Percentiles rank a stretch among this genome's conserved stretches.
Evolutionary conservation across 2,888 invertebrate genomes (phyloP).

Genomic region (Brassicogethes aeneus): DNA sequence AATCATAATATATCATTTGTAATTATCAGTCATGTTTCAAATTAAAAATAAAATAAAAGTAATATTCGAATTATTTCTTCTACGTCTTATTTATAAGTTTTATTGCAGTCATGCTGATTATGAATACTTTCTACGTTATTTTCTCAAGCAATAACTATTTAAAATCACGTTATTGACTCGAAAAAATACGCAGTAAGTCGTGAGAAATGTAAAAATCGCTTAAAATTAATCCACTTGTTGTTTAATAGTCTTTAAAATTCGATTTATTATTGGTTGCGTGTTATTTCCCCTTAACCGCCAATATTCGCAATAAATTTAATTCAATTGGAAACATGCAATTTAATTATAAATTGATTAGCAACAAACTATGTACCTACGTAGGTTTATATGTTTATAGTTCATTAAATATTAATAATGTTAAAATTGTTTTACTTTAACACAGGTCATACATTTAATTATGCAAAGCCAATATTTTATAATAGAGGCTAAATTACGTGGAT

Average conservation of each 20-base stretch:
- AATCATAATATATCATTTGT: too few relatives aligned
- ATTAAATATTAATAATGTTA: not conserved
- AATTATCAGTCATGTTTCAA: too few relatives aligned
- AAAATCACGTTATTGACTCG: not conserved
- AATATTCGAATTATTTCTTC: too few relatives aligned
- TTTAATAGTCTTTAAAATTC: not conserved
- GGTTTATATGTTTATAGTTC: not conserved
- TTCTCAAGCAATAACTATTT: not conserved
- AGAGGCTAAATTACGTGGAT: not conserved
- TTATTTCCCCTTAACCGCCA: not conserved
- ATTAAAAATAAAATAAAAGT: too few relatives aligned
- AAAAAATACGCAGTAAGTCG: not conserved
- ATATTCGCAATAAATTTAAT: not conserved
- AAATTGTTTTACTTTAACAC: not conserved
- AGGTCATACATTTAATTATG: not conserved
- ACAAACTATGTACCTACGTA: too few relatives aligned
- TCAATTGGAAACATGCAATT: not conserved
- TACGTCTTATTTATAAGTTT: too few relatives aligned
- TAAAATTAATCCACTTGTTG: not conserved
- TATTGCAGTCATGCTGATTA: too few relatives aligned
- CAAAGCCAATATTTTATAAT: not conserved
- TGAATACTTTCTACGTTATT: too few relatives aligned
- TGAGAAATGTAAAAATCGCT: not conserved
- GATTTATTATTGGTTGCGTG: too few relatives aligned
- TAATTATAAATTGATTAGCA: not conserved